Evolutionary conservation across 2,888 invertebrate species (phyloP).

Genomic region (Spicauda simplicius): DNA sequence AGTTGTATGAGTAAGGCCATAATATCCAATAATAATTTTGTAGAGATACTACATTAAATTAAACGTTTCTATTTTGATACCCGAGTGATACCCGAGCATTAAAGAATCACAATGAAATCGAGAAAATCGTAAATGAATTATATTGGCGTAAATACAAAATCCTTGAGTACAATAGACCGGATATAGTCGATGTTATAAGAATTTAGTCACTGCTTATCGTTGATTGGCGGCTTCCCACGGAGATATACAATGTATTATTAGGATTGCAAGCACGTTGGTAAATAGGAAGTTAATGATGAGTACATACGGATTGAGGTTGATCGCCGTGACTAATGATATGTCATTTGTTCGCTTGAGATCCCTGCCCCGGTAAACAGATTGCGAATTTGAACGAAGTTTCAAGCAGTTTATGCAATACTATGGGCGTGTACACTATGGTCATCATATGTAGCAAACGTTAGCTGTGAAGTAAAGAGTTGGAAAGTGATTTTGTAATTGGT

Average conservation of each 20-base stretch:
- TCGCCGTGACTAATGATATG: constrained; percentile 67
- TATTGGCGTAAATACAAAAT: constrained; percentile 1
- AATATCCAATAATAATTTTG: no score
- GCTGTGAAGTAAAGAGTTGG: no score
- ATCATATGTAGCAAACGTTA: no score
- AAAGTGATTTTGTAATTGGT: no score
- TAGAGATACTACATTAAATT: no score
- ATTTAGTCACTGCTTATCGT: constrained; percentile 13
- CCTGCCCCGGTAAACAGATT: constrained; percentile 26
- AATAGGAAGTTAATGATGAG: constrained; percentile 73
- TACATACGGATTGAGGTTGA: constrained; percentile 52
- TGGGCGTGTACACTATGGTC: background rate
- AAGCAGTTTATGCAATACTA: constrained; percentile 23
- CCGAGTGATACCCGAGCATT: no score
- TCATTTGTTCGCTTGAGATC: constrained; percentile 45
- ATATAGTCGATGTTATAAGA: constrained; percentile 16
- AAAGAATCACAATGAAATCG: no score
- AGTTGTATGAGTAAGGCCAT: no score
- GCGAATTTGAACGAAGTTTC: constrained; percentile 15
- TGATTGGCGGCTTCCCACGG: constrained; percentile 63
- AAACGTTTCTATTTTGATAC: no score
- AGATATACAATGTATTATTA: constrained; percentile 58
- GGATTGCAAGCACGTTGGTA: constrained; percentile 47
- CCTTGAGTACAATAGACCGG: constrained; percentile 16
- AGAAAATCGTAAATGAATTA: background rate